phyloP scores from a whole-genome alignment of 1,140 invertebrate species.

The Drosophila parvula region DNA sequence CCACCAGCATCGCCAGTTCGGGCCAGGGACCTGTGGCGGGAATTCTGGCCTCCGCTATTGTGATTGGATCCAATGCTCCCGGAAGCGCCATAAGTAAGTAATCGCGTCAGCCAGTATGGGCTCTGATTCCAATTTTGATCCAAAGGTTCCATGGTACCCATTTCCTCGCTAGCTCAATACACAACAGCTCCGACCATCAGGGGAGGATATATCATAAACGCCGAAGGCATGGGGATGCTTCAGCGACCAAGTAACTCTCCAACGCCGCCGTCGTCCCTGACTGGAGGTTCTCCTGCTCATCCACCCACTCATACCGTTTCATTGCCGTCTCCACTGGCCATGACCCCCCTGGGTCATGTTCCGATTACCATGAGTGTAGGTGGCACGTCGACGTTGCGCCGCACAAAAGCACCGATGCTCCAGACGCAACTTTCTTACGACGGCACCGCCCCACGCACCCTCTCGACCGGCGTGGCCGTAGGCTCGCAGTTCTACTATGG shows the following conservation, averaged over 20 bases:
- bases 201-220: conserved; percentile 70
- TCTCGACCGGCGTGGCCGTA: conserved; percentile 75
- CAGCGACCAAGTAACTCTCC: conserved; percentile 65
- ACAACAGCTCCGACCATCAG: conserved; percentile 75
- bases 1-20: conserved; percentile 42
- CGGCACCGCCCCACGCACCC: conserved; percentile 76
- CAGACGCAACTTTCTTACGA: conserved; percentile 78
- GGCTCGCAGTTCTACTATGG: conserved; percentile 82
- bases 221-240: conserved; percentile 58
- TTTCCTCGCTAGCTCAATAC: conserved; percentile 72
- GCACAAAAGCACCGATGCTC: conserved; percentile 54
- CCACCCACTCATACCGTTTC: conserved; percentile 36
- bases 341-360: conserved; percentile 46
- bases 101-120: not conserved
- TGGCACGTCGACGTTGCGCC: conserved; percentile 63
- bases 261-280: conserved; percentile 59
- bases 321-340: conserved; percentile 36
- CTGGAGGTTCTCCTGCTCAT: conserved; percentile 59
- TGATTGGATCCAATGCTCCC: conserved; percentile 60
- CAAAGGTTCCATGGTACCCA: conserved; percentile 71
- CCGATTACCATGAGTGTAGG: conserved; percentile 9
- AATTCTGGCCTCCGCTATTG: conserved; percentile 73
- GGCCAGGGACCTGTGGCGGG: conserved; percentile 39
- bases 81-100: conserved; percentile 73
- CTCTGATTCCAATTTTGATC: conserved; percentile 8